Conservation (phyloP, 2,888 invertebrate species). For the Sphaerolaimus hirsutus region DNA sequence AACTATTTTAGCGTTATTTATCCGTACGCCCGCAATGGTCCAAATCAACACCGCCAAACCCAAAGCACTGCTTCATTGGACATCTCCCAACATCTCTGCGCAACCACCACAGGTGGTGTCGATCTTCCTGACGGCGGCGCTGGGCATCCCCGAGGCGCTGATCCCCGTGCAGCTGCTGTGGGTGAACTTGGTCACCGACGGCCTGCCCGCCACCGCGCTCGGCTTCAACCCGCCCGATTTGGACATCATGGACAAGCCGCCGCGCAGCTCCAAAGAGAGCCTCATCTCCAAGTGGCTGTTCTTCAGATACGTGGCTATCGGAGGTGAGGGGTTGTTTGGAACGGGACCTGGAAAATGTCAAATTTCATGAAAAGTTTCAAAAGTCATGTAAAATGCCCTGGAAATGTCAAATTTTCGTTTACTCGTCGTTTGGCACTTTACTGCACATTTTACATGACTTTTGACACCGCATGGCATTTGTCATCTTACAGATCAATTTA, state of each 20-base stretch:
- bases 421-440: too few species aligned
- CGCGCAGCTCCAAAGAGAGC: conserved; percentile 83
- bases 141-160: conserved; percentile 90
- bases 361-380: too few species aligned
- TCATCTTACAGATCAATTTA: background rate
- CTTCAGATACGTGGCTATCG: conserved; percentile 67
- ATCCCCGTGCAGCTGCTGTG: conserved; percentile 95
- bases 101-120: conserved; percentile 20
- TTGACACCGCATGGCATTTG: background rate
- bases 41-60: too few species aligned
- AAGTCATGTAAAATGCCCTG: too few species aligned
- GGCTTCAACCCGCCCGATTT: conserved; percentile 97
- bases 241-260: conserved; percentile 95
- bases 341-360: too few species aligned
- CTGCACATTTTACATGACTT: too few species aligned
- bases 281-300: conserved; percentile 99
- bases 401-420: too few species aligned
- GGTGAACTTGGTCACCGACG: conserved; percentile 86
- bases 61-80: too few species aligned
- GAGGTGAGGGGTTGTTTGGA: too few species aligned
- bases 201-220: conserved; percentile 86
- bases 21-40: too few species aligned
- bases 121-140: conserved; percentile 93
- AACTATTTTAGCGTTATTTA: too few species aligned
- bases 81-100: too few species aligned